Base-by-base conservation (phyloP, 2,888 invertebrate species). In the Nomada ruficornis region DNA sequence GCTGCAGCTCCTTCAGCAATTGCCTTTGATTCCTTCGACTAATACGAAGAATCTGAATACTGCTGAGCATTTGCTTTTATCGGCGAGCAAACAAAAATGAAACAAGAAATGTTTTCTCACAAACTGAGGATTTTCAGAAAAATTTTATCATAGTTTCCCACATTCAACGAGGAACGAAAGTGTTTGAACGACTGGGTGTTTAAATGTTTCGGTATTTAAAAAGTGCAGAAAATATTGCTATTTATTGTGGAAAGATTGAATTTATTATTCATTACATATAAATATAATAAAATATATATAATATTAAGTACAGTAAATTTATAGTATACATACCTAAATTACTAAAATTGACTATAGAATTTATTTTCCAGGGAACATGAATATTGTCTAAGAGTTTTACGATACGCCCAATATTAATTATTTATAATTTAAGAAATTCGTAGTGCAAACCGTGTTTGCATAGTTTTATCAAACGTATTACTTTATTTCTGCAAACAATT, bases 1-100 rank as follows among this genome's bases (percentile, higher is more conserved):
- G 62, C 85, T 75, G 54, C 29, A 81, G 80, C 84, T 85, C 83
- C 86, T 77, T 84, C 80, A 63, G 86, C 89, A 86, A 90, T 90
- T 83, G 84, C 79, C 82, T 86, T 86, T 89, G 86, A 89, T 89
- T 88, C 85, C 81, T 86, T 80, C 70, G 60, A 73, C 84, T 84
- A 85, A 84, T 84, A 88, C 86, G 68, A 83, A 70, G 77, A 84
- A 88, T 86, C 80, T 83, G 80, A 87, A 88, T 89, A 71, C 83
- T 71, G 63, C 15, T 50, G 65, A 67, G 62, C 42, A 63, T 54
- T 50, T 44, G 44, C 44, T 67, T 80, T 62, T 59, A 60, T 67
- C 67, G 62, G 64, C 18, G 54, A 57, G 36, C 65, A 52, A 64
- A 57, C n/a, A 67, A 65, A 59, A 55, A 68, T 52, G 52, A 47